A percentile compares a stretch with the other conserved stretches of the same genome.
Evolutionary conservation across 2,797 vertebrate species (phyloP).

Genomic region (Anabacerthia variegaticeps): DNA sequence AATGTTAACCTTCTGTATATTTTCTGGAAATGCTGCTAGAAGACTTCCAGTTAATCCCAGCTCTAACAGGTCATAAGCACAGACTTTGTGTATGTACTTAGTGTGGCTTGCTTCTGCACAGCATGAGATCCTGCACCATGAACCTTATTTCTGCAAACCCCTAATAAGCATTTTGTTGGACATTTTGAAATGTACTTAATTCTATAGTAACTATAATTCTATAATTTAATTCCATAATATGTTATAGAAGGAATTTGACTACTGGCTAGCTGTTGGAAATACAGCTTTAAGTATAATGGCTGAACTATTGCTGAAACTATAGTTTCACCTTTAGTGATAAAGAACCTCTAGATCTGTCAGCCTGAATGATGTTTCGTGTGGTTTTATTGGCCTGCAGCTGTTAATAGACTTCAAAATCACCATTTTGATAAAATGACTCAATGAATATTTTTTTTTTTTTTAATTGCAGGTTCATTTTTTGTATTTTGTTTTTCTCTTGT

Average conservation of each 20-base stretch:
- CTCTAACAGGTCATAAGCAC: not conserved
- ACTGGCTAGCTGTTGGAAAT: not conserved
- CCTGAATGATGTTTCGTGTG: not conserved
- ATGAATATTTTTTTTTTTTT: not conserved
- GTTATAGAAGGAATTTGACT: not conserved
- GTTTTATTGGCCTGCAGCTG: not conserved
- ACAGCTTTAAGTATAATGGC: not conserved
- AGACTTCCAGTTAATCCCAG: not conserved
- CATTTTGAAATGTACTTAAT: not conserved
- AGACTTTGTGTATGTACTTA: not conserved
- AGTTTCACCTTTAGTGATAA: not conserved
- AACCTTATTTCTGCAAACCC: not conserved
- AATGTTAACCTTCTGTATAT: not conserved
- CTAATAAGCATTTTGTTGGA: not conserved
- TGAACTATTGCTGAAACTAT: not conserved
- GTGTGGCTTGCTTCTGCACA: not conserved
- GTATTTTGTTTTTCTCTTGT: slow-evolving; percentile 25
- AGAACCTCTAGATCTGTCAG: not conserved
- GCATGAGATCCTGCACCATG: not conserved
- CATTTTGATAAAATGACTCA: slow-evolving; percentile 15
- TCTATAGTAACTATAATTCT: not conserved
- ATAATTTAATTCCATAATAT: not conserved
- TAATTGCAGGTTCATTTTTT: slow-evolving; percentile 24
- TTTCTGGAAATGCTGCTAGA: not conserved
- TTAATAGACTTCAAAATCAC: slow-evolving; percentile 12